Evolutionary conservation across 2,888 invertebrate genomes (phyloP).

Genomic region (Andrena dorsata): DNA sequence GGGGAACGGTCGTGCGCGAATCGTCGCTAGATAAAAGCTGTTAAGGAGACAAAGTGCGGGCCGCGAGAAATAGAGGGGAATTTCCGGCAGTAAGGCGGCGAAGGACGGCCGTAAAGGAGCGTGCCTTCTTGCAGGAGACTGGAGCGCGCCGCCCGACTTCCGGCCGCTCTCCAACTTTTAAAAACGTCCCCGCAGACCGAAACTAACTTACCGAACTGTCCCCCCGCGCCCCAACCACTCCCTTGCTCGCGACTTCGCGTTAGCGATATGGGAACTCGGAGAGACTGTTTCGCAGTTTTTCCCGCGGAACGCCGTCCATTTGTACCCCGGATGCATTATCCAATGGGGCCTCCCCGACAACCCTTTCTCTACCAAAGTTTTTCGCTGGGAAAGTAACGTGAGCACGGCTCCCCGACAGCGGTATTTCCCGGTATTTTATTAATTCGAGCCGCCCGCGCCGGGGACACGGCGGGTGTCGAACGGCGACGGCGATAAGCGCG

Average conservation of each 20-base stretch:
- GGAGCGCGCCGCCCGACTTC: conserved; percentile 29
- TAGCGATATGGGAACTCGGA: conserved; percentile 73
- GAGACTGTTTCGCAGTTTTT: conserved; percentile 26
- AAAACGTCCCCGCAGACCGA: conserved; percentile 72
- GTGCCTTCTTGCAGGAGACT: conserved; percentile 6
- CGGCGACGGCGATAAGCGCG: conserved; percentile 7
- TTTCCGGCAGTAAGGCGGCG: neutral
- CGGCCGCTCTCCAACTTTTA: conserved; percentile 69
- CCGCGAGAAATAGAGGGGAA: conserved; percentile 36
- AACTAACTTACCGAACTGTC: conserved; percentile 73
- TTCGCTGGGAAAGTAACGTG: neutral
- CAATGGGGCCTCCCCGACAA: conserved; percentile 60
- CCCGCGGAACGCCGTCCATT: conserved; percentile 69
- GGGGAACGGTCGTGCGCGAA: conserved; percentile 69
- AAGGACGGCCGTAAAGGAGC: conserved; percentile 21
- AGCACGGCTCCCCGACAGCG: neutral
- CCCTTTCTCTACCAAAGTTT: conserved; percentile 32
- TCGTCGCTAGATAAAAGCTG: conserved; percentile 72
- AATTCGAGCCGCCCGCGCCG: neutral
- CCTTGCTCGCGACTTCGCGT: conserved; percentile 68
- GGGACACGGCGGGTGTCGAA: conserved; percentile 3
- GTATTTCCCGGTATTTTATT: neutral
- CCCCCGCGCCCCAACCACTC: conserved; percentile 19
- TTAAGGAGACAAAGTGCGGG: conserved; percentile 74
- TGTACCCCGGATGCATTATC: conserved; percentile 75